Evolutionary conservation across 2,888 invertebrate genomes (phyloP).

Genomic region (Hartigia nigra): DNA sequence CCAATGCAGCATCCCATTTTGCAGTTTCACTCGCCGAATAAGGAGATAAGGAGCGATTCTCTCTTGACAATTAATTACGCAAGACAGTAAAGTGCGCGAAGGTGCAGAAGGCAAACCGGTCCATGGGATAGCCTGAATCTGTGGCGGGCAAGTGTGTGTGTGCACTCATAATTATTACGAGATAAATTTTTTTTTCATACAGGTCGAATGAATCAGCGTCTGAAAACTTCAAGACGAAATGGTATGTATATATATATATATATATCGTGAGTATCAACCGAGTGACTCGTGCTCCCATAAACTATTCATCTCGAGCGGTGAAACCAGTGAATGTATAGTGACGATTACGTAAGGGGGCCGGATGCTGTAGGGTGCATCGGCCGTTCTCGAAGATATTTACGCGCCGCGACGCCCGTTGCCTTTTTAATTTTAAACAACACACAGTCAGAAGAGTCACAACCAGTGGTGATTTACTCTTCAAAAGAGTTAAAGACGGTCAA

Average conservation of each 20-base stretch:
- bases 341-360: neutral
- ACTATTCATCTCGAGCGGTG: neutral
- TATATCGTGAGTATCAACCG: neutral
- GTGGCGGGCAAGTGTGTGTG: neutral
- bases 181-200: neutral
- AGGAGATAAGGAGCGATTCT: neutral
- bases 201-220: neutral
- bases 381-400: neutral
- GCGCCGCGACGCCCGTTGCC: neutral
- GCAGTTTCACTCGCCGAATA: neutral
- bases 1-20: neutral
- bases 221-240: neutral
- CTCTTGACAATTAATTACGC: neutral
- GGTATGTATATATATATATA: neutral
- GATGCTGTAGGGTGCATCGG: neutral
- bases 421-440: neutral
- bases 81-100: neutral
- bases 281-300: neutral
- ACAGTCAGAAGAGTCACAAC: neutral
- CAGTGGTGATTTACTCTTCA: neutral
- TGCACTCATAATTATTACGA: neutral
- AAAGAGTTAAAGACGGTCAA: neutral
- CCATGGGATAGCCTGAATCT: neutral
- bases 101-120: neutral
- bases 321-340: neutral